Conservation (phyloP, 1,140 invertebrate species). For the Prorops nasuta region DNA sequence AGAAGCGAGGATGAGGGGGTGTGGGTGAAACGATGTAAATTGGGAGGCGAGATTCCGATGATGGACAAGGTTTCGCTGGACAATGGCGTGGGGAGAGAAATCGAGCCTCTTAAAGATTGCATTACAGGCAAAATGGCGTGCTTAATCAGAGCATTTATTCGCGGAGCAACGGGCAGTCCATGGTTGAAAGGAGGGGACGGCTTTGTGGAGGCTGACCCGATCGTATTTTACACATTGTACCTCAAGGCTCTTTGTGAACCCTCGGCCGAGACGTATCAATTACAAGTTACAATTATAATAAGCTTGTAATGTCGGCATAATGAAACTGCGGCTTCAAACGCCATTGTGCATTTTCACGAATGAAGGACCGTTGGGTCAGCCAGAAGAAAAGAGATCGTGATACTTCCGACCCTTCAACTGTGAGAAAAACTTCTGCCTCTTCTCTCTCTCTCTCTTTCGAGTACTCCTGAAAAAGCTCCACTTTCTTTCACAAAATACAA, state of each 20-base stretch:
- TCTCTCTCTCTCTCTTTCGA: no score
- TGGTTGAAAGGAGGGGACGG: constrained; percentile 16
- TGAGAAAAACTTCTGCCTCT: no score
- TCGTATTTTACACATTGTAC: constrained; percentile 23
- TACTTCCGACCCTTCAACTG: no score
- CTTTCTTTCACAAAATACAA: no score
- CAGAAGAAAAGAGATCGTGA: no score
- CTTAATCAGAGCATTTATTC: constrained; percentile 43
- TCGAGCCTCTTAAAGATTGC: constrained; percentile 29
- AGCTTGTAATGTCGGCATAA: constrained; percentile 30
- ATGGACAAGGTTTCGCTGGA: no score
- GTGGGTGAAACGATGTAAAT: no score
- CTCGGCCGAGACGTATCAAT: constrained; percentile 16
- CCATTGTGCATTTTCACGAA: constrained; percentile 5
- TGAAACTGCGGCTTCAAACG: constrained; percentile 13
- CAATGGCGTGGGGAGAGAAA: no score
- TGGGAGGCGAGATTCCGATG: no score
- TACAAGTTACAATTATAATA: constrained; percentile 36
- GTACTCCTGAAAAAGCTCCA: no score
- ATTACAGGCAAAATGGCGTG: constrained; percentile 39
- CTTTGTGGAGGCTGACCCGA: constrained; percentile 15
- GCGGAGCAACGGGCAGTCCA: constrained; percentile 11
- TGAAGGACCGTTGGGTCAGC: no score
- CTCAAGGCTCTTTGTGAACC: constrained; percentile 4
- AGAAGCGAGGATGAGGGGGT: no score